Evolutionary conservation across 2,888 invertebrate genomes (phyloP).

Genomic region (Anthrax anthrax): DNA sequence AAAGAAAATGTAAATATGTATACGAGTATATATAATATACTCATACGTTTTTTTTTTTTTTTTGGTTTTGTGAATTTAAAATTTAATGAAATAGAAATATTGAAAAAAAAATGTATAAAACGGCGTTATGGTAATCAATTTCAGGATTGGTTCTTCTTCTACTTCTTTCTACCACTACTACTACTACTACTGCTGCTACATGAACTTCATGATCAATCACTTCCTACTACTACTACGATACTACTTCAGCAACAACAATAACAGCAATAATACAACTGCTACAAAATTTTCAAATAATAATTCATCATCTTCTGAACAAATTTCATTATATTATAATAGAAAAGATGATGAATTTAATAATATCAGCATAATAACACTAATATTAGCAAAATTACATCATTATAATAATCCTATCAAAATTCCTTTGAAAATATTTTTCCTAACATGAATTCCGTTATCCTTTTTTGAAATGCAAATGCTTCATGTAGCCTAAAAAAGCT

Average conservation of each 20-base stretch:
- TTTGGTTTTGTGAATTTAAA: neutral
- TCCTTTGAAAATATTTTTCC: neutral
- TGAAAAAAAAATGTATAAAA: constrained; percentile 5
- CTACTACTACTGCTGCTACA: constrained; percentile 10
- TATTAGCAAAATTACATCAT: neutral
- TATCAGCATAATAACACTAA: too few relatives aligned
- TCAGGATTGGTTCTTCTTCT: constrained; percentile 14
- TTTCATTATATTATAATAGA: neutral
- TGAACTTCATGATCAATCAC: constrained; percentile 15
- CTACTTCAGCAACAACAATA: constrained; percentile 13
- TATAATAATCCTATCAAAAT: neutral
- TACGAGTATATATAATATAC: too few relatives aligned
- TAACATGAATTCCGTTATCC: too few relatives aligned
- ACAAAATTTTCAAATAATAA: neutral
- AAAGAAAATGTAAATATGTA: too few relatives aligned
- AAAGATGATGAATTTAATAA: neutral
- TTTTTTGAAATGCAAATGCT: too few relatives aligned
- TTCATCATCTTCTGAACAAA: neutral
- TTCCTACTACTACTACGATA: constrained; percentile 19
- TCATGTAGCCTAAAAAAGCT: too few relatives aligned
- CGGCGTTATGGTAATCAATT: constrained; percentile 16
- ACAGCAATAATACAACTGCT: constrained; percentile 4
- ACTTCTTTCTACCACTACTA: constrained; percentile 11
- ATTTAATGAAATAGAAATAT: constrained; percentile 1
- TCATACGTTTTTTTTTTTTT: too few relatives aligned